A percentile compares a stretch with the other conserved stretches of the same genome.
phyloP scores from a whole-genome alignment of 2,797 vertebrate genomes.

The Enteromius anoplus region DNA sequence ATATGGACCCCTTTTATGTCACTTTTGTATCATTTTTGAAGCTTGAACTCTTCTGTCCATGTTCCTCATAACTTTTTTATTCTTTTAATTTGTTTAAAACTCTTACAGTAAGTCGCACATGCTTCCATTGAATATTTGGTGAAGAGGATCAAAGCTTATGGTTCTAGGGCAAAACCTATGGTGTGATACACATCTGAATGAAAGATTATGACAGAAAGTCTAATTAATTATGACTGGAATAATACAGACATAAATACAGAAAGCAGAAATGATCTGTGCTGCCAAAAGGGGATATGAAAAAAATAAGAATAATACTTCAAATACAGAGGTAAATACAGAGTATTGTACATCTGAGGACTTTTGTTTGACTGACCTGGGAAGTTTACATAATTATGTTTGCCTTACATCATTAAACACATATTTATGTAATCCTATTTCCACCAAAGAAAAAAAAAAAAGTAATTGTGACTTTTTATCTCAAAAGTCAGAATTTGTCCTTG shows the following conservation, averaged over 20 bases:
- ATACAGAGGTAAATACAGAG: constrained; percentile 4
- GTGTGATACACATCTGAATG: constrained; percentile 30
- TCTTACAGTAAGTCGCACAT: neutral
- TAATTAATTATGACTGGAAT: constrained; percentile 39
- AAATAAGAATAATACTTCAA: neutral
- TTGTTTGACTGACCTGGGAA: neutral
- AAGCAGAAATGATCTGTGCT: constrained; percentile 4
- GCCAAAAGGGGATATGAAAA: constrained; percentile 17
- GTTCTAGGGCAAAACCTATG: constrained; percentile 13
- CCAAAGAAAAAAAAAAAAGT: too few relatives aligned
- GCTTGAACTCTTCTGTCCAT: neutral
- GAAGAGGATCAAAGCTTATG: constrained; percentile 17
- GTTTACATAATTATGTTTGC: neutral
- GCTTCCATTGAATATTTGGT: constrained; percentile 23
- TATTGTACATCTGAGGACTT: neutral
- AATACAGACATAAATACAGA: constrained; percentile 7
- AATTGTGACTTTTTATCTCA: neutral
- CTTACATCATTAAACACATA: neutral
- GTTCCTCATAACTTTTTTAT: neutral
- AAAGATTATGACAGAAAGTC: constrained; percentile 30
- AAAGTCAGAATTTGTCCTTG: neutral
- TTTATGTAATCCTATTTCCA: neutral
- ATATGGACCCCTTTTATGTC: neutral
- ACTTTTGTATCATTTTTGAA: neutral
- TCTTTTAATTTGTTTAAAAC: neutral